Conservation (phyloP, 64 coral and sea anemone genomes). For the Porites lutea region DNA sequence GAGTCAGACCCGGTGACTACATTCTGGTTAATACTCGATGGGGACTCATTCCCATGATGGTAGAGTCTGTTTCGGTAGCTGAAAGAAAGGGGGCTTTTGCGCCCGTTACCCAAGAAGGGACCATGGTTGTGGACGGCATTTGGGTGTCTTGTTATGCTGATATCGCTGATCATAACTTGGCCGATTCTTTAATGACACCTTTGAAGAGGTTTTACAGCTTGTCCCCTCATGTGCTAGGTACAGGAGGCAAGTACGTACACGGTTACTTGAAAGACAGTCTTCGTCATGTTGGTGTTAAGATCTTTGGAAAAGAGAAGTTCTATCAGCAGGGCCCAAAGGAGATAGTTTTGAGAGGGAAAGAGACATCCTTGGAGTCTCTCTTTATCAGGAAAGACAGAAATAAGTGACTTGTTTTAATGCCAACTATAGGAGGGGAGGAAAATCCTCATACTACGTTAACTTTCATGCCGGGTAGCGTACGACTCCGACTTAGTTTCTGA, state of each 20-base stretch:
- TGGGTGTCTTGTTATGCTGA: slow-evolving; percentile 76
- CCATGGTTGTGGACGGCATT: slow-evolving; percentile 60
- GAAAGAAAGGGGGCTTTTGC: slow-evolving; percentile 50
- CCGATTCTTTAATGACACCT: slow-evolving; percentile 59
- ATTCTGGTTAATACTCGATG: slow-evolving; percentile 15
- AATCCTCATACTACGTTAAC: too few relatives aligned
- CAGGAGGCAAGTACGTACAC: slow-evolving; percentile 49
- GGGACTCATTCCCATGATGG: neutral
- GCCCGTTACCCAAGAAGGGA: slow-evolving; percentile 74
- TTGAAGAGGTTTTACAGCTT: slow-evolving; percentile 49
- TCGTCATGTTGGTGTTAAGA: slow-evolving; percentile 39
- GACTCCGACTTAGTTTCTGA: too few relatives aligned
- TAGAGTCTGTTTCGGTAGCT: slow-evolving; percentile 43
- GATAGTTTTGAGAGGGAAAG: neutral
- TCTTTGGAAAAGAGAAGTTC: slow-evolving; percentile 65
- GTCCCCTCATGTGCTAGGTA: slow-evolving; percentile 50
- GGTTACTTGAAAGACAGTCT: slow-evolving; percentile 41
- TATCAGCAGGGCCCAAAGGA: slow-evolving; percentile 13
- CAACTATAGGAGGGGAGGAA: too few relatives aligned
- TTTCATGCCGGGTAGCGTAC: too few relatives aligned
- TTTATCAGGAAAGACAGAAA: neutral
- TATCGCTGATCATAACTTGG: slow-evolving; percentile 67
- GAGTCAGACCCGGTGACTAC: slow-evolving; percentile 45
- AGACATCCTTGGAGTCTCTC: neutral
- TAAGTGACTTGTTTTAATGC: too few relatives aligned